Evolutionary conservation across 2,797 vertebrate species (phyloP).

Genomic region (Phrynocephalus forsythii): DNA sequence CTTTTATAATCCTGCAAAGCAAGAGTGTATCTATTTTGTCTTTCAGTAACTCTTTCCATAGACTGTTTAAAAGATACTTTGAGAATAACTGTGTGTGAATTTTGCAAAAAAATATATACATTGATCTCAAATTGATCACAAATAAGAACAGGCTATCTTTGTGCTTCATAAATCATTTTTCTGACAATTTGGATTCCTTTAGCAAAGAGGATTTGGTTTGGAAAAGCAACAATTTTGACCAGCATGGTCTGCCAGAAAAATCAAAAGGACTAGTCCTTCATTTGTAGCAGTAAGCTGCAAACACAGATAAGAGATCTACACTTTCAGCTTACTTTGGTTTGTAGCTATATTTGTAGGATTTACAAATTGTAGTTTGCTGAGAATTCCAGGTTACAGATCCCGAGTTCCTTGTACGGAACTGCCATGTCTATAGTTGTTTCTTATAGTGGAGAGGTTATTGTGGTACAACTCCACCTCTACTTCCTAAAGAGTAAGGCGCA

Average conservation of each 20-base stretch:
- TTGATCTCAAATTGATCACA: neutral
- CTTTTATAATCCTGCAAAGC: constrained; percentile 31
- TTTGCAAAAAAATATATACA: neutral
- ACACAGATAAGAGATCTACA: neutral
- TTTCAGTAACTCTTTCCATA: constrained; percentile 30
- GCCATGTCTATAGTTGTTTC: neutral
- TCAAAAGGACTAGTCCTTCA: neutral
- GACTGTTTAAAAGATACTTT: neutral
- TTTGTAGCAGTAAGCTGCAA: neutral
- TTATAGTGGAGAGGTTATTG: neutral
- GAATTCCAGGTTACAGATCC: neutral
- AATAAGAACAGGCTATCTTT: neutral
- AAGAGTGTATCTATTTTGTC: neutral
- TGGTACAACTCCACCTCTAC: neutral
- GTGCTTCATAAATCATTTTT: neutral
- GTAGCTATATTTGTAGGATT: too few relatives aligned
- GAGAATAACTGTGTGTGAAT: neutral
- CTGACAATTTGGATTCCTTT: neutral
- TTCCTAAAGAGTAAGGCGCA: neutral
- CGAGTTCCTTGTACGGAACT: neutral
- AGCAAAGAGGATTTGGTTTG: neutral
- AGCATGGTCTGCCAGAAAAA: neutral
- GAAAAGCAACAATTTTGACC: neutral
- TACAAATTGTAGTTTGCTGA: neutral
- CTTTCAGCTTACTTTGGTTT: neutral